phyloP scores from a whole-genome alignment of 2,113 vertebrate genomes.

The Caranx melampygus region DNA sequence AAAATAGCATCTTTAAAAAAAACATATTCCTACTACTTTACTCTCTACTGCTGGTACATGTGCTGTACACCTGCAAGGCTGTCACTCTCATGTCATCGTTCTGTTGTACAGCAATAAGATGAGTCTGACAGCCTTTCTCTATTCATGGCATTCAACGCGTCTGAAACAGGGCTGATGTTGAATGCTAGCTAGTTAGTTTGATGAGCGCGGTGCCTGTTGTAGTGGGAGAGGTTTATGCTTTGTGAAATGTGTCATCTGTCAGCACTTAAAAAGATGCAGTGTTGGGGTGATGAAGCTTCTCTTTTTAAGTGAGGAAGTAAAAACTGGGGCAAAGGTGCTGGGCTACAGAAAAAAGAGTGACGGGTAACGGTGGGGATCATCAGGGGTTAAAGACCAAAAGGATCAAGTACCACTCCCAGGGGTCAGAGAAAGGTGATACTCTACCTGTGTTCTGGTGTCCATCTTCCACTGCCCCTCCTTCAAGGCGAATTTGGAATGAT shows the following conservation, averaged over 20 bases:
- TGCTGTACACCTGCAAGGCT: slow-evolving; percentile 45
- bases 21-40: slow-evolving; percentile 13
- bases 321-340: slow-evolving; percentile 28
- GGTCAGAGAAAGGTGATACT: slow-evolving; percentile 82
- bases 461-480: slow-evolving; percentile 94
- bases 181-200: slow-evolving; percentile 57
- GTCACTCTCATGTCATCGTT: slow-evolving; percentile 53
- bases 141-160: slow-evolving; percentile 48
- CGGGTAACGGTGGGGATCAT: slow-evolving; percentile 39
- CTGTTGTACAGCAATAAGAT: slow-evolving; percentile 45
- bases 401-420: slow-evolving; percentile 58
- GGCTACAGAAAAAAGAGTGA: slow-evolving; percentile 35
- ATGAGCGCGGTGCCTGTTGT: slow-evolving; percentile 51
- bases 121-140: slow-evolving; percentile 52
- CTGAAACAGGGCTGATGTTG: slow-evolving; percentile 47
- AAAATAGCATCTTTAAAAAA: slow-evolving; percentile 15
- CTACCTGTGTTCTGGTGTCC: slow-evolving; percentile 94
- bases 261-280: slow-evolving; percentile 76
- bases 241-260: slow-evolving; percentile 61
- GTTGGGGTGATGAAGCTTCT: slow-evolving; percentile 53
- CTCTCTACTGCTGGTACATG: slow-evolving; percentile 51
- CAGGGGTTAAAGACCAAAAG: slow-evolving; percentile 46
- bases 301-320: slow-evolving; percentile 75
- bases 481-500: slow-evolving; percentile 87
- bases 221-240: slow-evolving; percentile 54